Evolutionary conservation across 2,888 invertebrate genomes (phyloP).

Genomic region (Hipparchia semele): DNA sequence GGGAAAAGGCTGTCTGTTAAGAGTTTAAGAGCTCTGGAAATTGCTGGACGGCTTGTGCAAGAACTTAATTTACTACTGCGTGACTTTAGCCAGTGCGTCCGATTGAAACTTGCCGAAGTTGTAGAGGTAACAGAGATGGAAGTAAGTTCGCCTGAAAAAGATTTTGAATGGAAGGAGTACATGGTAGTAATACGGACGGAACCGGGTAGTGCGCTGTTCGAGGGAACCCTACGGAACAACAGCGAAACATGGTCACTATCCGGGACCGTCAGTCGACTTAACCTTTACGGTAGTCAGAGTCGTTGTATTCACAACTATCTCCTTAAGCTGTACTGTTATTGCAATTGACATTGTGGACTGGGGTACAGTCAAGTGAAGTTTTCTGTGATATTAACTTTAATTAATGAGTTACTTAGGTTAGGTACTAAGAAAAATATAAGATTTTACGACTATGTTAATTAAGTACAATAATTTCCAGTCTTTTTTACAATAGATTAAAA

Average conservation of each 20-base stretch:
- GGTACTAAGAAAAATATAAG: too few species aligned
- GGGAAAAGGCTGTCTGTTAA: constrained; percentile 73
- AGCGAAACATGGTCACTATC: constrained; percentile 67
- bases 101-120: constrained; percentile 74
- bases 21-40: constrained; percentile 75
- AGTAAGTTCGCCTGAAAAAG: constrained; percentile 65
- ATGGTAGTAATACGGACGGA: constrained; percentile 82
- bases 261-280: constrained; percentile 89
- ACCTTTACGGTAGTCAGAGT: constrained; percentile 89
- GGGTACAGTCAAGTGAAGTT: background rate
- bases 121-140: constrained; percentile 72
- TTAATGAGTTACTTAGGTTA: background rate
- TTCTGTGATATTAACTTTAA: background rate
- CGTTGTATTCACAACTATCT: constrained; percentile 86
- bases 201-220: constrained; percentile 88
- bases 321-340: constrained; percentile 89
- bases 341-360: constrained; percentile 51
- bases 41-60: constrained; percentile 83
- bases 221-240: constrained; percentile 84
- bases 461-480: too few species aligned
- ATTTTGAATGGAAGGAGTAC: constrained; percentile 74
- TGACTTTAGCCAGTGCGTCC: constrained; percentile 84
- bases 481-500: too few species aligned
- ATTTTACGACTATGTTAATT: too few species aligned
- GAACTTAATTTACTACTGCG: constrained; percentile 85